phyloP scores from a whole-genome alignment of 2,113 vertebrate species.

The Pica pica region DNA sequence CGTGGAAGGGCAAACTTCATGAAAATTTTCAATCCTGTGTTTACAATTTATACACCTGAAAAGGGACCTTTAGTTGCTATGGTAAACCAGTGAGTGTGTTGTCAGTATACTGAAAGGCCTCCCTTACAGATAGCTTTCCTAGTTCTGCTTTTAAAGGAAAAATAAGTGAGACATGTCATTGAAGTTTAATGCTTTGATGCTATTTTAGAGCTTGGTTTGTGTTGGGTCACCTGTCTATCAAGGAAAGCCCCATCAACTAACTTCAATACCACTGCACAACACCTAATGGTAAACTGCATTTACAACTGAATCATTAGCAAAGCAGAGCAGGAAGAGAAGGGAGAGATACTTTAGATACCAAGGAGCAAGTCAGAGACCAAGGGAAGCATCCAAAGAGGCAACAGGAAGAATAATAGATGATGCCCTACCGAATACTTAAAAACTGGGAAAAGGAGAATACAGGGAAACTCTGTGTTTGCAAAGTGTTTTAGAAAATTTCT shows the following conservation, averaged over 20 bases:
- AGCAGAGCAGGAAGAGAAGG: neutral
- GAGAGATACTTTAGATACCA: neutral
- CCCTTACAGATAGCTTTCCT: neutral
- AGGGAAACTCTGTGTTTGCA: neutral
- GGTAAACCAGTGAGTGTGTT: neutral
- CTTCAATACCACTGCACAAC: neutral
- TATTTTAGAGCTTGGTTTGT: neutral
- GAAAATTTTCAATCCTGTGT: neutral
- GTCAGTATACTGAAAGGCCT: neutral
- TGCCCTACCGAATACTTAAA: neutral
- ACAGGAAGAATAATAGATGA: neutral
- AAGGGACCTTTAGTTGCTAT: neutral
- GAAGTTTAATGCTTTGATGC: neutral
- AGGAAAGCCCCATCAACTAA: neutral
- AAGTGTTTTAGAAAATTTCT: neutral
- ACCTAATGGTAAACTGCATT: neutral
- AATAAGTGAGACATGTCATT: neutral
- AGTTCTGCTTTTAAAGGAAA: neutral
- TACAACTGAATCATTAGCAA: neutral
- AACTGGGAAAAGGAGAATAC: neutral
- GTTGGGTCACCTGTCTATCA: neutral
- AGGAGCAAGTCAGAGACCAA: neutral
- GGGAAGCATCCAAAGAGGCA: neutral
- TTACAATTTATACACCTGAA: neutral
- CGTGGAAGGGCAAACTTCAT: neutral